Evolutionary conservation across 2,113 vertebrate species (phyloP).

Genomic region (Tachysurus fulvidraco): DNA sequence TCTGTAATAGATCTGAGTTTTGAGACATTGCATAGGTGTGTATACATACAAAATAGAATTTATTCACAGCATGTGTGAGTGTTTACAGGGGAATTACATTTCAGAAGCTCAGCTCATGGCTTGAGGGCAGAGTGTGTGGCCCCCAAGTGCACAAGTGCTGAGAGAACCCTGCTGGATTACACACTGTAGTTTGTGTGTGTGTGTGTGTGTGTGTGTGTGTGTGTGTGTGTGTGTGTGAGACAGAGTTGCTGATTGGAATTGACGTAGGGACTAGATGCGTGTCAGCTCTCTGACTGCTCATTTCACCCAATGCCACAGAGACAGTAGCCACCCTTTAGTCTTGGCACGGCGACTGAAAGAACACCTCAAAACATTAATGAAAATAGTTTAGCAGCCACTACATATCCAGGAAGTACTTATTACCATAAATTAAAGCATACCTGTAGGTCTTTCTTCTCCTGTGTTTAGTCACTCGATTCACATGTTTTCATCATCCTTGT

Average conservation of each 20-base stretch:
- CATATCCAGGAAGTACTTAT: slow-evolving; percentile 22
- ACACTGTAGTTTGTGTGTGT: slow-evolving; percentile 8
- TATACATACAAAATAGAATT: neutral
- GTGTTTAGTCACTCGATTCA: slow-evolving; percentile 65
- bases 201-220: slow-evolving; percentile 18
- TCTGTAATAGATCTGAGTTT: neutral
- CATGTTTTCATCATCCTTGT: slow-evolving; percentile 56
- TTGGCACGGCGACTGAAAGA: slow-evolving; percentile 66
- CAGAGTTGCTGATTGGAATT: slow-evolving; percentile 74
- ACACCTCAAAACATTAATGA: slow-evolving; percentile 44
- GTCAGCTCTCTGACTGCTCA: slow-evolving; percentile 76
- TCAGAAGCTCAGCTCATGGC: neutral
- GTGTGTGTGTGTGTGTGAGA: slow-evolving; percentile 60
- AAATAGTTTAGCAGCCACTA: neutral
- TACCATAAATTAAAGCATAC: slow-evolving; percentile 37
- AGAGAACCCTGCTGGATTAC: slow-evolving; percentile 5
- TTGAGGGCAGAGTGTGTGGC: neutral
- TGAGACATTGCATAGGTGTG: neutral
- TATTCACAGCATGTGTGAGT: neutral
- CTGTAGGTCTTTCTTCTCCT: slow-evolving; percentile 61
- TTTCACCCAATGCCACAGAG: slow-evolving; percentile 66
- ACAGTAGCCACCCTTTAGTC: slow-evolving; percentile 58
- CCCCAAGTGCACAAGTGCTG: neutral
- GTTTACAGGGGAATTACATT: slow-evolving; percentile 7
- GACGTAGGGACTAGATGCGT: slow-evolving; percentile 72